phyloP scores from a whole-genome alignment of 2,113 vertebrate genomes.

The Smithornis capensis region DNA sequence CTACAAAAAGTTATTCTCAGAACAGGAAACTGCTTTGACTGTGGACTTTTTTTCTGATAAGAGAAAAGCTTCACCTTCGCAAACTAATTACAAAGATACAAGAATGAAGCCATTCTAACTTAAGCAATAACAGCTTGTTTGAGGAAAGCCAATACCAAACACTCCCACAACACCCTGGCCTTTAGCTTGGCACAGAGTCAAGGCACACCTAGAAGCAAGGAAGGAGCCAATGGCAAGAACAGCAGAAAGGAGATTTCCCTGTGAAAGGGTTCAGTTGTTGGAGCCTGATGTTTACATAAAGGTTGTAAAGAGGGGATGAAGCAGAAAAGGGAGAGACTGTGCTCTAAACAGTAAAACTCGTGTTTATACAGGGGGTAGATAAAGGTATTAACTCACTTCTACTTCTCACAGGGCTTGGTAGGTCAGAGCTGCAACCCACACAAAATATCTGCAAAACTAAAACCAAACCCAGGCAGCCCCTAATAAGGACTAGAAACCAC shows the following conservation, averaged over 20 bases:
- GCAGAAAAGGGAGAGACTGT: background rate
- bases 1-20: background rate
- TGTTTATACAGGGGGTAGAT: background rate
- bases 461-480: accelerated
- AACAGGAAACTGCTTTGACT: background rate
- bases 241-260: background rate
- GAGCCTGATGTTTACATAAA: background rate
- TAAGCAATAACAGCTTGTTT: background rate
- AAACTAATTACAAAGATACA: background rate
- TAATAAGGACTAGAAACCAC: accelerated
- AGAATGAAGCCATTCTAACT: background rate
- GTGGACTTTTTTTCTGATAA: background rate
- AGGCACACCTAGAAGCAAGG: background rate
- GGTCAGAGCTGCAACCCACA: background rate
- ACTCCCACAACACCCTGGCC: background rate
- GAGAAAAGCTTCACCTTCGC: background rate
- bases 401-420: background rate
- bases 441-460: background rate
- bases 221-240: background rate
- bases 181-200: background rate
- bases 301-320: background rate
- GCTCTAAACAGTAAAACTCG: background rate
- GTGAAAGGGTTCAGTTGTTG: background rate
- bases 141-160: background rate
- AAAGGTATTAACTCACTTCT: background rate